Evolutionary conservation across 2,888 invertebrate genomes (phyloP), one percentile per base, ranked within the genome.

Genomic region (Tenthredo amoena): DNA sequence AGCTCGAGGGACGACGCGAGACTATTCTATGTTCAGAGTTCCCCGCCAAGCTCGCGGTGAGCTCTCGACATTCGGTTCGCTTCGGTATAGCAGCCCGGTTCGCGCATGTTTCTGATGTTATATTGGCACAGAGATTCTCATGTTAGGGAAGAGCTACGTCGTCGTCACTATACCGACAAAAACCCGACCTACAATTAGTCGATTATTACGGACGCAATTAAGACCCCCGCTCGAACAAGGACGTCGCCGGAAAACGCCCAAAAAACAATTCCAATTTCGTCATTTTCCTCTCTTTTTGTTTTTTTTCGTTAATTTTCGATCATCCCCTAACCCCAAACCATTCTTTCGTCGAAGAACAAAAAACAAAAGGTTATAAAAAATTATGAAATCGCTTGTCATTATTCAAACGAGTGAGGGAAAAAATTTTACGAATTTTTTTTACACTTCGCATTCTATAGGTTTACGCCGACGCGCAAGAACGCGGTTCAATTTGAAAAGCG

Each of bases 1-100:
- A 68, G 81, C 87, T 89, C 89, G 88, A 88, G 87, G 88, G 89
- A 88, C 87, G 87, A 85, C 90, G 91, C 91, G 91, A 82, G 87
- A 91, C 91, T 91, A 88, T 85, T 77, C 79, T 62, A 85, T 68
- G 85, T 85, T 83, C 77, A 74, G 84, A 72, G 58, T 72, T 62
- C 65, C 68, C 50, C 34, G 65, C 68, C 26, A 68, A 83, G 47
- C 83, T 83, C 85, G 43, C 85, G 43, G 21, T 55, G 72, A 58
- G 65, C 62, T 37, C 26, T 65, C 62, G 58, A 74, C 50, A 68
- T 18, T 47, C 18, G 76, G 65, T 77, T 50, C 84, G 47, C 79
- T 79, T 65, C 65, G 58, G 65, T 15, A n/a, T 15, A 50, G 55
- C 0, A 34, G 21, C 65, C 62, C 79, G 79, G 55, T 76, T 81